Evolutionary conservation across 1,140 invertebrate genomes (phyloP).

Genomic region (Ceratosolen fusciceps): DNA sequence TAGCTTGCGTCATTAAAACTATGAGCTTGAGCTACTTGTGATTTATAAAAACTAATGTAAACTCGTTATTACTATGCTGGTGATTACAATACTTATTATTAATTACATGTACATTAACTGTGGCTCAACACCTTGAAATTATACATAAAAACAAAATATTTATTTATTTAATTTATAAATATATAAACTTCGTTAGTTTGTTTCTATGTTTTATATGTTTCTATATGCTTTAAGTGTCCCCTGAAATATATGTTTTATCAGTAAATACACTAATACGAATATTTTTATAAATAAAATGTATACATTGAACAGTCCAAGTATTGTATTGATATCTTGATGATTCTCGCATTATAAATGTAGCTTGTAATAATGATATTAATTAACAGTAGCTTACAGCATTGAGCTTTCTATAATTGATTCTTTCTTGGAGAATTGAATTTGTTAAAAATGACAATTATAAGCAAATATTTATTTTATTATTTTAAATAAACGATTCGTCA

Average conservation of each 20-base stretch:
- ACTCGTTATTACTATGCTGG: neutral
- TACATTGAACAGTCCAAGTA: too few species aligned
- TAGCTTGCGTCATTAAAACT: constrained; percentile 2
- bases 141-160: constrained; percentile 16
- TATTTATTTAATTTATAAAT: neutral
- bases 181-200: neutral
- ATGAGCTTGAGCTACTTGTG: neutral
- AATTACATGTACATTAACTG: neutral
- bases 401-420: too few species aligned
- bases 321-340: too few species aligned
- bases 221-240: neutral
- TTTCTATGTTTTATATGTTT: neutral
- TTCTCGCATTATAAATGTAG: too few species aligned
- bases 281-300: neutral
- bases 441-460: too few species aligned
- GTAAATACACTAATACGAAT: neutral
- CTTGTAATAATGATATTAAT: too few species aligned
- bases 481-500: neutral
- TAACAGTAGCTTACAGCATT: too few species aligned
- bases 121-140: neutral
- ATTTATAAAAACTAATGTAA: neutral
- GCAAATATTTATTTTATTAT: neutral
- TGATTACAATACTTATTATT: neutral
- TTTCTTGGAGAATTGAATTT: too few species aligned
- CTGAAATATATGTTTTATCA: neutral